These are phyloP conservation scores for Xestoiulus laeticollis DNA, from an alignment of 2,888 invertebrate genomes.

Conservation along the genomic window DNA sequence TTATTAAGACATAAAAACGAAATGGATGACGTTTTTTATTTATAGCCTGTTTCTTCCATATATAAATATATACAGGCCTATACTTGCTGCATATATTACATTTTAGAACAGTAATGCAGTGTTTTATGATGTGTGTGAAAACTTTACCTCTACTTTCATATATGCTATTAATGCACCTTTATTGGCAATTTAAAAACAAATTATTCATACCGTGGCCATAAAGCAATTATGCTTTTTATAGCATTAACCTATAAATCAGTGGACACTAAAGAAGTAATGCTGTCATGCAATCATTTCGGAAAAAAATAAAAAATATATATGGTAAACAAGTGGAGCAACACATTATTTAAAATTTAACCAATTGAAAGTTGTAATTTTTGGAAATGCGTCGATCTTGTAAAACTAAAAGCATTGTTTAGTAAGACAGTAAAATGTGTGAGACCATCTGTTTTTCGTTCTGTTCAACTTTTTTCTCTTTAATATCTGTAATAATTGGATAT, in stretches of 20 bases:
- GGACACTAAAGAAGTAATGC: not conserved
- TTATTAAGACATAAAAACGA: not conserved
- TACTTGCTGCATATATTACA: no score
- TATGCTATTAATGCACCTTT: not conserved
- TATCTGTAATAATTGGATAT: conserved; percentile 25
- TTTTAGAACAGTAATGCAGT: no score
- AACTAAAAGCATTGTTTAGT: not conserved
- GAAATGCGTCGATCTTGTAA: not conserved
- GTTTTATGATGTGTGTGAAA: not conserved
- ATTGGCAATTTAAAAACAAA: not conserved
- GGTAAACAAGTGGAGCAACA: not conserved
- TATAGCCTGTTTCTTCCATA: no score
- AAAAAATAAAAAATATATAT: not conserved
- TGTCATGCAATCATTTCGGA: not conserved
- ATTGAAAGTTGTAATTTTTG: not conserved
- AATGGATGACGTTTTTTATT: not conserved
- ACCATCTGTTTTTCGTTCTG: not conserved
- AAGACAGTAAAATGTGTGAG: not conserved
- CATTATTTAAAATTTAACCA: not conserved
- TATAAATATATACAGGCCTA: not conserved
- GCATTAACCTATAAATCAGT: not conserved
- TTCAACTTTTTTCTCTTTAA: not conserved
- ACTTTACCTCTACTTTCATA: not conserved
- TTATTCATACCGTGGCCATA: not conserved
- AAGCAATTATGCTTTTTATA: conserved; percentile 1